Evolutionary conservation across 2,888 invertebrate species (phyloP).

Genomic region (Clepsis dumicolana): DNA sequence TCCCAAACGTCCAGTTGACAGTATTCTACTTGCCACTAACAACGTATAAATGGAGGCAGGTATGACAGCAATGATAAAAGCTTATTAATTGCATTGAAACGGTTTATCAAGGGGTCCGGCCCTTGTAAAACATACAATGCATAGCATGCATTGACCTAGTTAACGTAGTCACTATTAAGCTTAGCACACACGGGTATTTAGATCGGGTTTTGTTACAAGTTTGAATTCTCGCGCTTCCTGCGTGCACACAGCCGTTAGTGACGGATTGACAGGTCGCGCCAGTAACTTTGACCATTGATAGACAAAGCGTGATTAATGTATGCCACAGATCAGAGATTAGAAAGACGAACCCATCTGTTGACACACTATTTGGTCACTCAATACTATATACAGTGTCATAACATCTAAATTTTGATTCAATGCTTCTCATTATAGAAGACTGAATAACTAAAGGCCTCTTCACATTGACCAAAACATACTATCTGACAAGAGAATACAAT

Average conservation of each 20-base stretch:
- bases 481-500: neutral
- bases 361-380: slow-evolving; percentile 1
- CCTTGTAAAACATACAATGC: slow-evolving; percentile 33
- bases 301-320: slow-evolving; percentile 28
- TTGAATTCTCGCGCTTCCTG: neutral
- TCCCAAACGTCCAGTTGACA: neutral
- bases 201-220: neutral
- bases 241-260: slow-evolving; percentile 12
- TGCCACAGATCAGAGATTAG: slow-evolving; percentile 24
- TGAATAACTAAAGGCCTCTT: too few species aligned
- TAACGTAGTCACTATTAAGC: slow-evolving; percentile 5
- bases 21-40: neutral
- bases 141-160: slow-evolving; percentile 9
- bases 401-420: neutral
- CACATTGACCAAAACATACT: neutral
- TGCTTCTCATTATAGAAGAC: neutral
- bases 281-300: slow-evolving; percentile 15
- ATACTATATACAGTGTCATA: neutral
- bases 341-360: slow-evolving; percentile 13
- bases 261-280: slow-evolving; percentile 2
- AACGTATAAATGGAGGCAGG: slow-evolving; percentile 24
- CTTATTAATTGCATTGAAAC: slow-evolving; percentile 42
- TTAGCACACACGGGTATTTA: neutral
- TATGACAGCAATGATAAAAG: slow-evolving; percentile 41
- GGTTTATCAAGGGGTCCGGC: slow-evolving; percentile 30